These are phyloP conservation scores for Mirza zaza DNA, from an alignment of 2,113 vertebrate species.

Conservation along the genomic window DNA sequence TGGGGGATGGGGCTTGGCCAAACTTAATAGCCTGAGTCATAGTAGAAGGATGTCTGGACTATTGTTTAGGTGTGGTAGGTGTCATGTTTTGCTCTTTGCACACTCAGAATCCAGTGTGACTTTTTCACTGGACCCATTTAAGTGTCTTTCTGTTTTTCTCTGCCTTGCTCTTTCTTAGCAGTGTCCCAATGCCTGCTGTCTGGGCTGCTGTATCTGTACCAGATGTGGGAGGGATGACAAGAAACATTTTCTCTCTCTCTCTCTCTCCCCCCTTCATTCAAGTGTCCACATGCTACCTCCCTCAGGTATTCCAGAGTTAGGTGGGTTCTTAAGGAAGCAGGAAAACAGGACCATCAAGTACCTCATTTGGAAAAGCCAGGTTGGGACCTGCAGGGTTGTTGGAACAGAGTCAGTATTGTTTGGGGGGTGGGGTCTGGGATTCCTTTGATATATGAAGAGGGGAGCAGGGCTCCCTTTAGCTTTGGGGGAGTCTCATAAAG, in stretches of 20 bases:
- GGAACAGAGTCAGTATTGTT: not conserved
- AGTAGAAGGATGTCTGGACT: constrained; percentile 9
- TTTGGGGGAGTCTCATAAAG: constrained; percentile 14
- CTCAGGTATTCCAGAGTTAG: not conserved
- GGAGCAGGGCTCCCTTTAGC: not conserved
- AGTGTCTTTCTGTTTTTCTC: not conserved
- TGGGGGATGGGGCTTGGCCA: not conserved
- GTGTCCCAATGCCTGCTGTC: not conserved
- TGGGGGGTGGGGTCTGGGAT: not conserved
- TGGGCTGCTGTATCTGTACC: not conserved
- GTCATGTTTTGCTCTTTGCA: constrained; percentile 15
- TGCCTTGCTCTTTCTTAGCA: not conserved
- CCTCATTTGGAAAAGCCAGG: not conserved
- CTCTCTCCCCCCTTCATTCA: not conserved
- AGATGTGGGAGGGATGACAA: not conserved
- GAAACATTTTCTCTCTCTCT: not conserved
- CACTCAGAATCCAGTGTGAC: not conserved
- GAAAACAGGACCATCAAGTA: not conserved
- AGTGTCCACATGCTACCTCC: not conserved
- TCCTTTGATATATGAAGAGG: constrained; percentile 4
- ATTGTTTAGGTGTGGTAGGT: not conserved
- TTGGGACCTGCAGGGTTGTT: not conserved
- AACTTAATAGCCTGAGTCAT: constrained; percentile 24
- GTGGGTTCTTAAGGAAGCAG: not conserved
- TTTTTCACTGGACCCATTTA: not conserved